Base-by-base conservation (phyloP, 2,888 invertebrate genomes). In the Gryllus longicercus region DNA sequence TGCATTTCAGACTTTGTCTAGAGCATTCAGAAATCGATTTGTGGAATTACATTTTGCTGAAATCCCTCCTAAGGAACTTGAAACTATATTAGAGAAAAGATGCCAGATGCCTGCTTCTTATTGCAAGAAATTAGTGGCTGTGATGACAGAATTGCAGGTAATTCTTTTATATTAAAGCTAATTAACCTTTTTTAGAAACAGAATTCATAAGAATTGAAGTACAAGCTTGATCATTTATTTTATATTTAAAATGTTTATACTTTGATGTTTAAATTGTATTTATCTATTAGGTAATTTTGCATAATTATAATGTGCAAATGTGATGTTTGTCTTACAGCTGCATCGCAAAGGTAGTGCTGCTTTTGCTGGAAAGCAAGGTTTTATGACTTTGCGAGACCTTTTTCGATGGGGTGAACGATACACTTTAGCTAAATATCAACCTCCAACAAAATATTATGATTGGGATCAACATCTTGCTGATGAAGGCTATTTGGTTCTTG, bases 361-460 rank as follows among this genome's bases (percentile, higher is more conserved):
- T 1, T 96, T 97, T 86, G 95, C 95, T 82, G 97, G 97, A 0
- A 97, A 96, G 88, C 95, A 96, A 85, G 90, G 91, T 75, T 97
- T 96, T 85, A 97, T 99, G 83, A 99, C 99, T 0, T 87, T 99
- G 75, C 90, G 99, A 85, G 99, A 99, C 88, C 89, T 99, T 38
- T 99, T 99, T 86, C 91, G 98, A 80, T 99, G 99, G 99, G 99
- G 96, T 1, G 96, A 98, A 86, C 90, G 99, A 25, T 99, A 98
- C 87, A 92, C 94, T 81, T 89, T 93, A 50, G 94, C 95, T 4
- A 88, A 90, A 18, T 90, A 91, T 5, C 86, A 91, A 8, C 88
- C 91, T 11, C 87, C 88, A 11, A 87, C 88, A 0, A 87, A 86
- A 74, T 93, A 94, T 83, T 97, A 97, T 85, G 97, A 98, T 87